Evolutionary conservation across 2,113 vertebrate genomes (phyloP).

Genomic region (Corythoichthys intestinalis): DNA sequence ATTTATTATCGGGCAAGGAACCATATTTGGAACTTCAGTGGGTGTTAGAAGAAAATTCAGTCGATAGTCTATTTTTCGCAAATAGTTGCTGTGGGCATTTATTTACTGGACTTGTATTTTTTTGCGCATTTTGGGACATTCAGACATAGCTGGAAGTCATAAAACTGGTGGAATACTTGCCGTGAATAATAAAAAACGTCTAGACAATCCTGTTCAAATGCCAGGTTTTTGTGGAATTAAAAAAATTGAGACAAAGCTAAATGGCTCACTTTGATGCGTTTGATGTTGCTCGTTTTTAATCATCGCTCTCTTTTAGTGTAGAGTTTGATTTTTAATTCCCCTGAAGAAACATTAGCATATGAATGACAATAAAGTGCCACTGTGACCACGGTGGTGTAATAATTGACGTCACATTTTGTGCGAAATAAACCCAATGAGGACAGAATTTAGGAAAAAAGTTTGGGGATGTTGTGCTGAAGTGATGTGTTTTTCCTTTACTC

Average conservation of each 20-base stretch:
- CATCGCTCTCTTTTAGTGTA: not conserved
- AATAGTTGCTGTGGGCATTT: not conserved
- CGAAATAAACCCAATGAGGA: not conserved
- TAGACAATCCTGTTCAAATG: too few relatives aligned
- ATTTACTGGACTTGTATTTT: not conserved
- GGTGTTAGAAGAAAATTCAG: not conserved
- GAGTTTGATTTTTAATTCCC: not conserved
- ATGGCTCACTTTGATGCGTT: not conserved
- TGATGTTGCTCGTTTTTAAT: not conserved
- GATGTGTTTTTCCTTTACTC: not conserved
- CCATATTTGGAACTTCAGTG: not conserved
- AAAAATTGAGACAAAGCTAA: too few relatives aligned
- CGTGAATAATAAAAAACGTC: too few relatives aligned
- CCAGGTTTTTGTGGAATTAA: too few relatives aligned
- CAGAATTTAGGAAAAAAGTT: not conserved
- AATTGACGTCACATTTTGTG: not conserved
- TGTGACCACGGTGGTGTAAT: not conserved
- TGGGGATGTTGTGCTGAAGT: not conserved
- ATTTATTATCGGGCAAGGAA: not conserved
- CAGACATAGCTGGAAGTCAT: not conserved
- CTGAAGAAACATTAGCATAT: not conserved
- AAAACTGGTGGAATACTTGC: not conserved
- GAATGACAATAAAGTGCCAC: constrained; percentile 1
- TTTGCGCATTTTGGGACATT: not conserved
- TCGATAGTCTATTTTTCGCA: not conserved